Evolutionary conservation across 2,797 vertebrate species (phyloP), one percentile per base, ranked within the genome.

Genomic region (Chelmon rostratus): DNA sequence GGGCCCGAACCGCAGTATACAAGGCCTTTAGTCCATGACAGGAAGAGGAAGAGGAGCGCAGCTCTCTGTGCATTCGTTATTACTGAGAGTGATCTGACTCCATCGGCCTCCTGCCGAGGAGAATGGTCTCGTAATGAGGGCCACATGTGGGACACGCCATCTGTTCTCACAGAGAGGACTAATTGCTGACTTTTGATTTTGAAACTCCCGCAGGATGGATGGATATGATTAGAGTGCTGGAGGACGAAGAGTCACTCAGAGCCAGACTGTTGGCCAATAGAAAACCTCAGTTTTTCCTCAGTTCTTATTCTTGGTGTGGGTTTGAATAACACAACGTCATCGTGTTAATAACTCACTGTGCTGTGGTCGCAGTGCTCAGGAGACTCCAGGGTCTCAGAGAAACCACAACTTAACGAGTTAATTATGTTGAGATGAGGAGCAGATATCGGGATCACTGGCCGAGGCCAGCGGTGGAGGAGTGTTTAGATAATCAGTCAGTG

Each of bases 111-210:
- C 76, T 44, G 53, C 61, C 65, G 70, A 82, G 58, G n/a, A 72
- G 23, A 59, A 46, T 7, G 23, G 44, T 35, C 47, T 57, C 40
- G 8, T 81, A 57, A 79, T 37, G 37, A 66, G 61, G 46, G 52
- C 47, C 86, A 86, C 47, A 78, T 86, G 79, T 68, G 44, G 72
- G 15, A 35, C 10, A 3, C n/a, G 38, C 65, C 64, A 75, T 81
- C 80, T 80, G 78, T 37, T 67, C 56, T 40, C 68, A 37, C 33
- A 68, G 59, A 66, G 31, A n/a, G 10, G 25, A 15, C 74, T 78
- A 68, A 75, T 35, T 59, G 68, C 68, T 70, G 68, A 79, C 25
- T 44, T 23, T 25, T 28, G 47, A 42, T 53, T 69, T 57, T 54
- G 49, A 23, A 81, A 50, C 15, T 76, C 44, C 42, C 33, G 47